A percentile compares a stretch with the other conserved stretches of the same genome.
Evolutionary conservation across 2,888 invertebrate genomes (phyloP).

Genomic region (Lumbricus terrestris): DNA sequence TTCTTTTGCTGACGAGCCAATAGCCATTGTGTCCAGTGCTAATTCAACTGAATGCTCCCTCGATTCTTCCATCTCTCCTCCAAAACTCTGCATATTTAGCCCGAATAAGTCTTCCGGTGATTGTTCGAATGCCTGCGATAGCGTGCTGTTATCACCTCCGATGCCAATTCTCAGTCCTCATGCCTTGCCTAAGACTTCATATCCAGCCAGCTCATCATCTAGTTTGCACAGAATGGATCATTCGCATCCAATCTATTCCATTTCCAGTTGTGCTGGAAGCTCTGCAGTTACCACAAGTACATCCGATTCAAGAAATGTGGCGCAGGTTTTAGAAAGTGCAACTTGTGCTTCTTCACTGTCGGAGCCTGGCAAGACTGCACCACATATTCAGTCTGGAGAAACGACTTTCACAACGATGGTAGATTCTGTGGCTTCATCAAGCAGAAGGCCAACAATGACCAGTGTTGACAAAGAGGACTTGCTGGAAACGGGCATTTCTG

Average conservation of each 20-base stretch:
- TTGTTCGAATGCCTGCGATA: background rate
- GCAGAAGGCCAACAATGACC: background rate
- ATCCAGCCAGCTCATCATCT: background rate
- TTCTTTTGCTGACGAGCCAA: background rate
- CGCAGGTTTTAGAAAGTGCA: background rate
- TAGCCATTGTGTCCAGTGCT: background rate
- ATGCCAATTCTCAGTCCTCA: slow-evolving; percentile 9
- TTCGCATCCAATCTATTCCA: slow-evolving; percentile 4
- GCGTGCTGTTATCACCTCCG: background rate
- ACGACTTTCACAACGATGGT: background rate
- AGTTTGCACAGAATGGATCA: background rate
- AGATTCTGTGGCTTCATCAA: background rate
- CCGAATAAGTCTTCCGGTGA: background rate
- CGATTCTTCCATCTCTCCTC: background rate
- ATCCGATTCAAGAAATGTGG: background rate
- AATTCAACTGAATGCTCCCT: background rate
- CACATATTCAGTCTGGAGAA: background rate
- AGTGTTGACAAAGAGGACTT: background rate
- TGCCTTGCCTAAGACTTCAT: background rate
- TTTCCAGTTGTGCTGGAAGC: background rate
- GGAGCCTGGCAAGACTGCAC: background rate
- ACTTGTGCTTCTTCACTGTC: background rate
- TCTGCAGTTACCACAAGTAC: background rate
- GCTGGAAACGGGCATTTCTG: background rate
- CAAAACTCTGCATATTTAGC: background rate